Evolutionary conservation across 92 coral and sea anemone genomes (phyloP).

Genomic region (Epizoanthus scotinus): DNA sequence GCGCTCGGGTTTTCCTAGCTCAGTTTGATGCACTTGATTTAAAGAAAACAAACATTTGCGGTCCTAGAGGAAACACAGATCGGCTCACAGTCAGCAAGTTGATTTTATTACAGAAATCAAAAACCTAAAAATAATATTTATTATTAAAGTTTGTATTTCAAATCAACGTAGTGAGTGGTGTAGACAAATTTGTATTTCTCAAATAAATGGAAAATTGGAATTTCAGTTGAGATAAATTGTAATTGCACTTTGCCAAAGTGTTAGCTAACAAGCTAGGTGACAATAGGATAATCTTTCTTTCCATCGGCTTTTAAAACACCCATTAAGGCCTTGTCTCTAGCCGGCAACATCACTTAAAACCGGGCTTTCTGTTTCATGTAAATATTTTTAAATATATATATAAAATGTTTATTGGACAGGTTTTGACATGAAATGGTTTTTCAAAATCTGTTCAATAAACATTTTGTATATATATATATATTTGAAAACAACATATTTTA

Average conservation of each 20-base stretch:
- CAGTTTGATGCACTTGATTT: constrained; percentile 14
- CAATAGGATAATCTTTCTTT: background rate
- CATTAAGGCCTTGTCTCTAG: background rate
- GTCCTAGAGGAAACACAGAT: background rate
- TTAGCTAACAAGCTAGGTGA: background rate
- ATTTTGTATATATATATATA: no score
- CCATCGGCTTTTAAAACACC: constrained; percentile 6
- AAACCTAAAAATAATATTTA: background rate
- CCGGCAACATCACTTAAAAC: no score
- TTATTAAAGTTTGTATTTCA: background rate
- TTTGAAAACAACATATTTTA: no score
- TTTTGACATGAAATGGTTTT: no score
- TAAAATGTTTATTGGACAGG: no score
- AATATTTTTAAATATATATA: no score
- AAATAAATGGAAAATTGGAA: background rate
- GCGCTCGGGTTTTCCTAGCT: background rate
- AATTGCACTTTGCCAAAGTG: background rate
- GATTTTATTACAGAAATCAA: background rate
- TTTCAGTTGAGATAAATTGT: background rate
- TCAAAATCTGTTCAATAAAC: no score
- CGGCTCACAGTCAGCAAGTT: background rate
- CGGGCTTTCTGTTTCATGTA: no score
- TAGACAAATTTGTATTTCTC: background rate
- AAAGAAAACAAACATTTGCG: constrained; percentile 7
- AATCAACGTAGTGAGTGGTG: background rate